Evolutionary conservation across 2,113 vertebrate species (phyloP).

Genomic region (Ia io): DNA sequence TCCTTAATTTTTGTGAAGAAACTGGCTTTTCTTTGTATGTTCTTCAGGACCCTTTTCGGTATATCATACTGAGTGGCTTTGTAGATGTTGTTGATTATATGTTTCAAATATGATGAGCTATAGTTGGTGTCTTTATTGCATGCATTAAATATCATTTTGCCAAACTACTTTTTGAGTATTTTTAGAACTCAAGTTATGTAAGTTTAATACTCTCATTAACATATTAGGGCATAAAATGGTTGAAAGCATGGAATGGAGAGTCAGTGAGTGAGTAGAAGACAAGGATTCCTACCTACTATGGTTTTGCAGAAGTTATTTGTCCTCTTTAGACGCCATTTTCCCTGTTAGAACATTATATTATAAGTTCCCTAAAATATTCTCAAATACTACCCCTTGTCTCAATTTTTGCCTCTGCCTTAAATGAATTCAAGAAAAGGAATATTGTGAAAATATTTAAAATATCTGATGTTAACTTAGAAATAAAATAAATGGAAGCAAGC

Average conservation of each 20-base stretch:
- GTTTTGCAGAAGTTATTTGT: neutral
- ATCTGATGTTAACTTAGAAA: neutral
- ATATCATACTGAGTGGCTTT: neutral
- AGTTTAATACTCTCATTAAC: neutral
- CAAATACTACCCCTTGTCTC: neutral
- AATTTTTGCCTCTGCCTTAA: neutral
- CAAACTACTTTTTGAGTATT: neutral
- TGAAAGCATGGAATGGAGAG: neutral
- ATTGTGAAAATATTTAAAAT: neutral
- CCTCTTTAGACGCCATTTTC: neutral
- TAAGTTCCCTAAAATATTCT: neutral
- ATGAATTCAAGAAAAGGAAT: neutral
- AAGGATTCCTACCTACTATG: neutral
- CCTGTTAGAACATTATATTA: neutral
- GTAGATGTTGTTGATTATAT: neutral
- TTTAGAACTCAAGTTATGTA: neutral
- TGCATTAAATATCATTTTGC: neutral
- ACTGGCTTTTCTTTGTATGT: neutral
- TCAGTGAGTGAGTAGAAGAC: neutral
- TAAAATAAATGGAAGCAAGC: neutral
- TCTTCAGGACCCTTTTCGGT: neutral
- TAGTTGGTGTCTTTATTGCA: neutral
- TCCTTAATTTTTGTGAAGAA: neutral
- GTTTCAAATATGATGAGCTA: neutral
- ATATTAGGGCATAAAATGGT: neutral